Percentiles rank a stretch among this genome's conserved stretches.
These are phyloP conservation scores for Lycaon pictus DNA, from an alignment of 2,113 vertebrate genomes.

Conservation along the genomic window DNA sequence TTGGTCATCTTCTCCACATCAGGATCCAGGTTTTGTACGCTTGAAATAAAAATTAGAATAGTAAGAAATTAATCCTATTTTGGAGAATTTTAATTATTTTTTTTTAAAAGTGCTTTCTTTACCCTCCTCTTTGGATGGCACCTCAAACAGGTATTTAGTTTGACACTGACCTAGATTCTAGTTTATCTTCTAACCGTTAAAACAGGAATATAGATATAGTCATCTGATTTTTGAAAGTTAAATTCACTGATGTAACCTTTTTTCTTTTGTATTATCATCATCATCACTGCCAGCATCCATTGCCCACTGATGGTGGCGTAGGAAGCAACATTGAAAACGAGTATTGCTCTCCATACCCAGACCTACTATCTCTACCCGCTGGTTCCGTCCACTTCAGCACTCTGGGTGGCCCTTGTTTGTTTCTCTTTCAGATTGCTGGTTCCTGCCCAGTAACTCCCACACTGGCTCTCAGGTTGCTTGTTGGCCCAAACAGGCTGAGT, in stretches of 20 bases:
- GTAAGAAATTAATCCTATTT: background rate
- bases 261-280: background rate
- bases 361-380: background rate
- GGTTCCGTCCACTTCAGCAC: background rate
- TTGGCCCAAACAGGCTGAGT: background rate
- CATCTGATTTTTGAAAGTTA: background rate
- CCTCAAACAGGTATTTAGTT: background rate
- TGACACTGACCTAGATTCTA: background rate
- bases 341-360: background rate
- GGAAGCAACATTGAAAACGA: background rate
- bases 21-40: background rate
- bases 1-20: background rate
- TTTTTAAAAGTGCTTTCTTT: background rate
- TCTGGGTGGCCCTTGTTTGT: background rate
- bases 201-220: background rate
- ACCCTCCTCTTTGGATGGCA: background rate
- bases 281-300: background rate
- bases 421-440: background rate
- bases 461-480: background rate
- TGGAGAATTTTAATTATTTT: background rate
- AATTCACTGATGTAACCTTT: background rate
- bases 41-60: conserved; percentile 20
- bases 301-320: background rate
- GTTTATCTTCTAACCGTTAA: background rate
- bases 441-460: background rate